These are phyloP conservation scores for Rapana venosa DNA, from an alignment of 2,888 invertebrate genomes.

Conservation along the genomic window DNA sequence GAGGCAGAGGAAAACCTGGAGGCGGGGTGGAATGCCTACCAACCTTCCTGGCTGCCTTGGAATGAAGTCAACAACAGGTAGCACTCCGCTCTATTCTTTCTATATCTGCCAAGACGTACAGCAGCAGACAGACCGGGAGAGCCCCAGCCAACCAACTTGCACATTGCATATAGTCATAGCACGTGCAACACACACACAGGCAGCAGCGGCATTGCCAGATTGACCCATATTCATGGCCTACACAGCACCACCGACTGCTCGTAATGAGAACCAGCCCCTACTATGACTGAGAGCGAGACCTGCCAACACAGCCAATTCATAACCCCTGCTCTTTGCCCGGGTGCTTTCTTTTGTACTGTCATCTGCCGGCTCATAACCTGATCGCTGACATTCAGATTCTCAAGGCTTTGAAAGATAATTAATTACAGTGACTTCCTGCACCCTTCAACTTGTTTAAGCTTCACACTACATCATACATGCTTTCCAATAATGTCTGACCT, in stretches of 20 bases:
- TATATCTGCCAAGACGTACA: background rate
- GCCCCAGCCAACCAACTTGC: background rate
- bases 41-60: background rate
- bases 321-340: background rate
- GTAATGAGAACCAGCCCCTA: slow-evolving; percentile 4
- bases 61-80: slow-evolving; percentile 25
- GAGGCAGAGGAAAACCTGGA: background rate
- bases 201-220: background rate
- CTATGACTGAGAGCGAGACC: background rate
- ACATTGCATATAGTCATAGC: background rate
- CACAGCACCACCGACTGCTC: background rate
- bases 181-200: background rate
- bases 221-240: background rate
- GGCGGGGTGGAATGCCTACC: background rate
- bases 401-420: too few species aligned
- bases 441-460: too few species aligned
- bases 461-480: too few species aligned
- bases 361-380: too few species aligned
- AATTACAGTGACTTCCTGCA: too few species aligned
- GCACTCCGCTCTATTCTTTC: too few species aligned
- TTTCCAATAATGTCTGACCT: too few species aligned
- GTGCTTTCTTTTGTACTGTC: too few species aligned
- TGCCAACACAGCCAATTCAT: background rate
- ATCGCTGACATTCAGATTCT: too few species aligned
- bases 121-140: background rate